phyloP scores from a whole-genome alignment of 53 echinoderm and acorn worm species.

The Paelopatides confundens region DNA sequence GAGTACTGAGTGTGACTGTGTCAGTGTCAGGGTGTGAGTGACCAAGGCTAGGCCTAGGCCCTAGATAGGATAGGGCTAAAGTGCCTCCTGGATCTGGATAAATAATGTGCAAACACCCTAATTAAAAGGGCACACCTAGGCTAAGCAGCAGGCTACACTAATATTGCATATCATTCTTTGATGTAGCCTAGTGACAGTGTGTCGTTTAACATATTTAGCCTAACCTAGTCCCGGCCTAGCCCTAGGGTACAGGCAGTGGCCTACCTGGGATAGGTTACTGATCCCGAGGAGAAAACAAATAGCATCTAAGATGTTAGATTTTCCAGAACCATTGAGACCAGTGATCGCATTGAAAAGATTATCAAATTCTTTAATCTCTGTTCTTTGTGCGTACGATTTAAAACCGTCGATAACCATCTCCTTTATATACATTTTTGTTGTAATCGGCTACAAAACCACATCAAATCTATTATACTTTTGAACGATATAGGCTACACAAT shows the following conservation, averaged over 20 bases:
- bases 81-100: no score
- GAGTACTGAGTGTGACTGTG: neutral
- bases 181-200: no score
- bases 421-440: slow-evolving; percentile 87
- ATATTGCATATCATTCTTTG: no score
- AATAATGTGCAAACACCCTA: no score
- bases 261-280: slow-evolving; percentile 95
- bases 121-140: no score
- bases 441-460: neutral
- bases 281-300: slow-evolving; percentile 98
- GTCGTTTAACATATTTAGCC: no score
- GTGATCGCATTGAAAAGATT: slow-evolving; percentile 98
- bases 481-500: no score
- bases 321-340: slow-evolving; percentile 97
- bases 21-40: neutral
- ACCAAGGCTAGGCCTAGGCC: no score
- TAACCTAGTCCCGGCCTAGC: no score
- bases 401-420: slow-evolving; percentile 97
- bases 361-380: slow-evolving; percentile 98
- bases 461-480: neutral
- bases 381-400: slow-evolving; percentile 98
- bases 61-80: no score
- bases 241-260: no score
- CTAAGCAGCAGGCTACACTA: no score
- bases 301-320: slow-evolving; percentile 96